Base-by-base conservation (phyloP, 2,113 vertebrate genomes). In the Prionailurus bengalensis region DNA sequence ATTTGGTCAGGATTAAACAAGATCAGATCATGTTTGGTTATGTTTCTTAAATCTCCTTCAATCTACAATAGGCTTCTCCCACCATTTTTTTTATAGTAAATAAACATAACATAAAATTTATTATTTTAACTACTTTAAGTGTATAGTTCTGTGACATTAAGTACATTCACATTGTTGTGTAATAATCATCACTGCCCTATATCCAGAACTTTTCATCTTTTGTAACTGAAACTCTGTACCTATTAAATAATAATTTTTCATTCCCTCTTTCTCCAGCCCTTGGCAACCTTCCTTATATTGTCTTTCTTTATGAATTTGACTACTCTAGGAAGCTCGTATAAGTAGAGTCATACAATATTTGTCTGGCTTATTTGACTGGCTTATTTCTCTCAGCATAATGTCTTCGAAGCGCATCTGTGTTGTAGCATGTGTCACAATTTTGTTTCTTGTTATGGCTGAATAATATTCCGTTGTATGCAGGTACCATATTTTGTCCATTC, bases 221-320 rank as follows among this genome's bases (percentile, higher is more conserved):
- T 5, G 23, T 25, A 87, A 23, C 29, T 88, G 76, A 81, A 95
- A 74, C 63, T 68, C 63, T 73, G 73, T 81, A 29, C 39, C n/a
- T 6, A 36, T 92, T 92, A 65, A 74, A 82, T 7, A 95, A 2
- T 71, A 86, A 73, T 27, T 86, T 31, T 71, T 10, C 15, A 53
- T 65, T 80, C 27, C 53, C 12, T 15, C 19, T 70, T 19, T 31
- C 53, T 21, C n/a, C 39, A 66, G 15, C 23, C 66, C 58, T 55
- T 73, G 19, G n/a, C n/a, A 88, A 45, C 14, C 51, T 53, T 4
- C 55, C 42, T 65, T 91, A 13, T 31, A 53, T 27, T 80, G 73
- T 71, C 42, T 92, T 21, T 91, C 19, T 71, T 86, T 73, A 88
- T 82, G n/a, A 81, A 95, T 82, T 95, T 95, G 45, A 81, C 27